Percentiles rank a stretch among this genome's conserved stretches.
Evolutionary conservation across 1,140 invertebrate genomes (phyloP).

Genomic region (Macrobrachium rosenbergii): DNA sequence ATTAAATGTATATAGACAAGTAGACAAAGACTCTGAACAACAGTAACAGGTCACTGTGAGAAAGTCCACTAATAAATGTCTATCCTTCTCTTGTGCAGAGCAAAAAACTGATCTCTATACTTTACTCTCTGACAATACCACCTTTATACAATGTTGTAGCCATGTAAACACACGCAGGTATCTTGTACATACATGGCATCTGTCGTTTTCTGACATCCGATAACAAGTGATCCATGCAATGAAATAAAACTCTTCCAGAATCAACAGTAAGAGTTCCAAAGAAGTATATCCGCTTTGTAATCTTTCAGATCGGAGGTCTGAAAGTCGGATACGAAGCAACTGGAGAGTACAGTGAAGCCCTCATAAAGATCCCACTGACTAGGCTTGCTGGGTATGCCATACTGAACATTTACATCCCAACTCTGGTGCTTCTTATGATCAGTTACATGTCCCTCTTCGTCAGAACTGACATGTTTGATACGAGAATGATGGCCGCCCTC

Average conservation of each 20-base stretch:
- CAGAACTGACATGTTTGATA: constrained; percentile 29
- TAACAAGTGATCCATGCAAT: too few species aligned
- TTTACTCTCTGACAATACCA: too few species aligned
- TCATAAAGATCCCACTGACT: constrained; percentile 3
- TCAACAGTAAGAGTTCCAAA: not conserved
- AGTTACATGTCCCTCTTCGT: constrained; percentile 33
- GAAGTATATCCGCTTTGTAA: not conserved
- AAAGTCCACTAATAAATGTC: too few species aligned
- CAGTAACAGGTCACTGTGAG: too few species aligned
- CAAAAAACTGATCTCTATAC: too few species aligned
- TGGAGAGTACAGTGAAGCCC: constrained; percentile 19
- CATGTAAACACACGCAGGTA: too few species aligned
- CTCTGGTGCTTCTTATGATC: constrained; percentile 28
- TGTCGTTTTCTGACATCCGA: too few species aligned
- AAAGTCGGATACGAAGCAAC: not conserved
- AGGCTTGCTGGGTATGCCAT: constrained; percentile 28
- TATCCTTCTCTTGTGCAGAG: too few species aligned
- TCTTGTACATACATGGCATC: too few species aligned
- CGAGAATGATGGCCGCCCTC: constrained; percentile 37
- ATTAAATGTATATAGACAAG: too few species aligned
- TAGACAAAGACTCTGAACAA: too few species aligned
- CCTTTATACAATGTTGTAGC: too few species aligned
- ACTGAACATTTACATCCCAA: constrained; percentile 39
- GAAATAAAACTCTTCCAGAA: not conserved
- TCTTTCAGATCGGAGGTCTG: not conserved